phyloP scores from a whole-genome alignment of 2,113 vertebrate genomes.

The Triplophysa dalaica region DNA sequence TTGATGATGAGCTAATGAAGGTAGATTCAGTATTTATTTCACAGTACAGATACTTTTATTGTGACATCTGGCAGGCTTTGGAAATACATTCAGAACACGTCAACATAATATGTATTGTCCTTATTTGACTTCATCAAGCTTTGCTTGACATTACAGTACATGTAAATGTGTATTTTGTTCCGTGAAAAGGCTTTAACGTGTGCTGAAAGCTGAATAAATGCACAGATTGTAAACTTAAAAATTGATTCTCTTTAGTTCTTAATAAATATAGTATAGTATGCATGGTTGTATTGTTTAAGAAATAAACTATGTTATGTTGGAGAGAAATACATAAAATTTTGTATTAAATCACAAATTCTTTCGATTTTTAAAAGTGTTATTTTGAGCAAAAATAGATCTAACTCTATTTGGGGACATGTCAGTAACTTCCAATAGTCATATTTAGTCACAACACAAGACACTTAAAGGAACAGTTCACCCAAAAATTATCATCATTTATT shows the following conservation, averaged over 20 bases:
- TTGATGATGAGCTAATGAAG: not conserved
- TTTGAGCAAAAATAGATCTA: no score
- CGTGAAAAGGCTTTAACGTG: conserved; percentile 36
- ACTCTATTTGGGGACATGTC: no score
- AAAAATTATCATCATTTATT: no score
- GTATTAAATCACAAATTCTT: no score
- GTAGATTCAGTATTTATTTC: conserved; percentile 30
- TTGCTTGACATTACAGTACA: conserved; percentile 13
- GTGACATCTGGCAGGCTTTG: not conserved
- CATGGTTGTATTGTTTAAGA: not conserved
- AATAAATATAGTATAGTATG: not conserved
- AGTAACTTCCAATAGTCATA: no score
- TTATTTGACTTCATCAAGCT: not conserved
- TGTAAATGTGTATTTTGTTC: conserved; percentile 48
- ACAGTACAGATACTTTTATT: not conserved
- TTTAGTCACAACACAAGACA: no score
- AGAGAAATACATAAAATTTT: no score
- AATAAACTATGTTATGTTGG: no score
- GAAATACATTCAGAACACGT: not conserved
- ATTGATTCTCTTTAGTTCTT: not conserved
- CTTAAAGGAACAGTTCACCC: no score
- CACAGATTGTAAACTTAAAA: conserved; percentile 14
- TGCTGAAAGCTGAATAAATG: conserved; percentile 46
- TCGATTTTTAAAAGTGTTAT: no score
- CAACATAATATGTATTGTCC: not conserved